Conservation (phyloP, 2,888 invertebrate species). For the Hartigia nigra region DNA sequence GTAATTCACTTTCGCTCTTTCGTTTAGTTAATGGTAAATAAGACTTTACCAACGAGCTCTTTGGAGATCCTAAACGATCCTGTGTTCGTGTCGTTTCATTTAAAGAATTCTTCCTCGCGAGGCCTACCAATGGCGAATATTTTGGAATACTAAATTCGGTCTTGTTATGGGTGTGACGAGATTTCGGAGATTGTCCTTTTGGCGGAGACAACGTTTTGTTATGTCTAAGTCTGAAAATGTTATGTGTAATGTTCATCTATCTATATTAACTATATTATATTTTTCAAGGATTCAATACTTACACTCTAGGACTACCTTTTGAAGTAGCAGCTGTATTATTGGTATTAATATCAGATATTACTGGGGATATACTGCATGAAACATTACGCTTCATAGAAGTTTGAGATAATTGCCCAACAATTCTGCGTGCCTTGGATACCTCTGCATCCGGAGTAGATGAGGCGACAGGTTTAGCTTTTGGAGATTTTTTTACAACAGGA, state of each 20-base stretch:
- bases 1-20: conserved; percentile 7
- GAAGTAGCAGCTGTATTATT: not conserved
- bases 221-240: conserved; percentile 14
- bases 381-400: conserved; percentile 28
- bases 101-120: conserved; percentile 26
- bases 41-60: not conserved
- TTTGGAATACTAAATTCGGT: conserved; percentile 36
- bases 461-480: conserved; percentile 52
- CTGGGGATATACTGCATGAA: conserved; percentile 50
- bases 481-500: conserved; percentile 31
- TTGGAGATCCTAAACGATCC: conserved; percentile 15
- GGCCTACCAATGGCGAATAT: conserved; percentile 29
- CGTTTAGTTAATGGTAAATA: not conserved
- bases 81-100: conserved; percentile 3
- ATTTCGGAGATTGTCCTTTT: conserved; percentile 32
- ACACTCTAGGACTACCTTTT: conserved; percentile 36
- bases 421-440: conserved; percentile 13
- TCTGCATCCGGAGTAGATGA: conserved; percentile 54
- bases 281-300: conserved; percentile 11
- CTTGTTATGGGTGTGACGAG: conserved; percentile 9
- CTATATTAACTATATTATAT: not conserved
- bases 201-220: conserved; percentile 33
- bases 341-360: conserved; percentile 35
- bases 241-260: not conserved
- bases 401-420: conserved; percentile 23